Percentiles rank a stretch among this genome's conserved stretches.
phyloP scores from a whole-genome alignment of 2,888 invertebrate genomes.

The Dicranocentrus wangi region DNA sequence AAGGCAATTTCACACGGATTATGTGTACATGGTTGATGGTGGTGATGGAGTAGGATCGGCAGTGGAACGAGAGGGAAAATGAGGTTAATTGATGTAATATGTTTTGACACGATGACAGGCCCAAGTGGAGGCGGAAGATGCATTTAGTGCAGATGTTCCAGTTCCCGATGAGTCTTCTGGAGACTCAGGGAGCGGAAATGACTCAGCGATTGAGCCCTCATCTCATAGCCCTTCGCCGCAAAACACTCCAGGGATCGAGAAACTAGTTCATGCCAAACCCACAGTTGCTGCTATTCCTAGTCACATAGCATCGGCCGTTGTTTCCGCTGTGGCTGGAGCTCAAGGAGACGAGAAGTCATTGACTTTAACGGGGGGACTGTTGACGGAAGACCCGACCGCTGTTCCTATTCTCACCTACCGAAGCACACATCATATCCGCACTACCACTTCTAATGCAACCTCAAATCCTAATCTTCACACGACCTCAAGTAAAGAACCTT shows the following conservation, averaged over 20 bases:
- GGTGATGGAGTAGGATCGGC: too few species aligned
- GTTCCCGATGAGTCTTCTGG: constrained; percentile 75
- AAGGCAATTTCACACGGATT: too few species aligned
- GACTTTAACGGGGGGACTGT: constrained; percentile 13
- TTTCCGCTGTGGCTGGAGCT: constrained; percentile 5
- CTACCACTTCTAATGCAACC: constrained; percentile 33
- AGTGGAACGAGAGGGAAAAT: background rate
- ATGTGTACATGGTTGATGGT: too few species aligned
- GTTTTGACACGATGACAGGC: constrained; percentile 25
- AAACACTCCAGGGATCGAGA: constrained; percentile 74
- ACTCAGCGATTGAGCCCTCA: constrained; percentile 72
- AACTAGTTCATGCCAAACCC: constrained; percentile 58
- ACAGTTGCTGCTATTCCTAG: constrained; percentile 32
- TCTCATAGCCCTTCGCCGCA: constrained; percentile 74
- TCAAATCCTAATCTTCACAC: constrained; percentile 10
- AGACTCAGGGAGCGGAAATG: constrained; percentile 76
- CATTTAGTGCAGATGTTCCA: constrained; percentile 55
- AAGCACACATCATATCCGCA: constrained; percentile 35
- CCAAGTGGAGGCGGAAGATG: constrained; percentile 52
- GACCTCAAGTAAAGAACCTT: background rate
- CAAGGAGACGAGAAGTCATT: constrained; percentile 38
- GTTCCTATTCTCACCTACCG: constrained; percentile 49
- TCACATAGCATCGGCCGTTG: constrained; percentile 25
- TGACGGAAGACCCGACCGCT: background rate
- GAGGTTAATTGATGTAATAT: background rate